Base-by-base conservation (phyloP, 2,113 vertebrate species). In the Nesoenas mayeri region DNA sequence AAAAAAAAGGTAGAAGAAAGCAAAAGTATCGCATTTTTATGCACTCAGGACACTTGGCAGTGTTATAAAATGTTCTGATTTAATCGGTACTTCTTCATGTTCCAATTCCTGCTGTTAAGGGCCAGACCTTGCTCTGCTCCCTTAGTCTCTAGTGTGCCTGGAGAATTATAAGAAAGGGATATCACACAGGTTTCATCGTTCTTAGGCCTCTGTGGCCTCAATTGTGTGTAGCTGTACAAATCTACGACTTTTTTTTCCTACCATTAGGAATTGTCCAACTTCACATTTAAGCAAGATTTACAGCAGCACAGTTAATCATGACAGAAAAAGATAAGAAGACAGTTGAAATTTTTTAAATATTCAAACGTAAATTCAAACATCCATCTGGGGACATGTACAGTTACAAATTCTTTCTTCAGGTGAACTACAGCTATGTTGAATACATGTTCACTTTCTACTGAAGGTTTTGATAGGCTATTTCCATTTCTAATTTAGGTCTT, bases 211-310 rank as follows among this genome's bases (percentile, higher is more conserved):
- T 82, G 6, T 61, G 56, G 40, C 51, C 16, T 77, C 75, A n/a
- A 2, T 4, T 79, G 44, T 48, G 57, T 40, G 18, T 47, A 67
- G 51, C 61, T 92, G n/a, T 75, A 34, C 66, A 85, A 85, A 92
- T 12, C 29, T 65, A 78, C 69, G 22, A 67, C 38, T 12, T 48
- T 50, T 67, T 84, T 24, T 62, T 57, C 5, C 60, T 32, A 17
- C 18, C 16, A 7, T 20, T 79, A 71, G 48, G 34, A 64, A n/a
- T 29, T 92, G 65, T 48, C 47, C 60, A 65, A 7, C n/a, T 79
- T 57, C 73, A 75, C 6, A 7, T 85, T 94, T 81, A 88, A 90
- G 81, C 60, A 90, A 64, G 61, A 88, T 79, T 87, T 94, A n/a
- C 24, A 32, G 34, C 34, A 88, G 40, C 79, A 73, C 15, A 56